Evolutionary conservation across 2,797 vertebrate species (phyloP).

Genomic region (Acropternis orthonyx): DNA sequence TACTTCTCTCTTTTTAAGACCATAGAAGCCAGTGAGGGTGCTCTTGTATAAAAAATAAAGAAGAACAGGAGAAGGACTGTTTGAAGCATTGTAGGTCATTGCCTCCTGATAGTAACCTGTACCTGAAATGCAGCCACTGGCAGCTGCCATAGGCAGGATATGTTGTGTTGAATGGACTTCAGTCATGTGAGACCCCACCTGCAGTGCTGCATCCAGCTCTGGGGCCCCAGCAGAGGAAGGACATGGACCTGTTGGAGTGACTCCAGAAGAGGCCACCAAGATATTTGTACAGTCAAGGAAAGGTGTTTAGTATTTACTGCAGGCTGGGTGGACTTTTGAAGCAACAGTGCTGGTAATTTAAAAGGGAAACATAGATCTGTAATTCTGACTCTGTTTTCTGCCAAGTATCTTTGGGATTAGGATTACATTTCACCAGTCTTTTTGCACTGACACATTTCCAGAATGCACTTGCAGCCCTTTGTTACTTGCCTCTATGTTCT

Average conservation of each 20-base stretch:
- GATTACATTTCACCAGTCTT: not conserved
- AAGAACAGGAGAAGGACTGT: not conserved
- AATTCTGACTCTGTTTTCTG: not conserved
- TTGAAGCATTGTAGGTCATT: not conserved
- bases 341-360: not conserved
- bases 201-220: not conserved
- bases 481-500: not conserved
- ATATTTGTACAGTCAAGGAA: not conserved
- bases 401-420: not conserved
- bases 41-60: not conserved
- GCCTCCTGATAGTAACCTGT: not conserved
- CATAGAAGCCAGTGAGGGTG: not conserved
- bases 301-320: not conserved
- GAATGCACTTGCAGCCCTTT: not conserved
- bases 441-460: not conserved
- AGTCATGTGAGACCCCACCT: not conserved
- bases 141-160: not conserved
- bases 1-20: not conserved
- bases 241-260: not conserved
- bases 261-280: not conserved
- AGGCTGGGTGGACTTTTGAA: not conserved
- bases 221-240: not conserved
- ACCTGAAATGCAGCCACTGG: not conserved
- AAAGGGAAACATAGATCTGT: not conserved
- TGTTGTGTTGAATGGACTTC: not conserved